These are phyloP conservation scores for Tenthredo notha DNA, from an alignment of 2,888 invertebrate genomes.

Conservation along the genomic window DNA sequence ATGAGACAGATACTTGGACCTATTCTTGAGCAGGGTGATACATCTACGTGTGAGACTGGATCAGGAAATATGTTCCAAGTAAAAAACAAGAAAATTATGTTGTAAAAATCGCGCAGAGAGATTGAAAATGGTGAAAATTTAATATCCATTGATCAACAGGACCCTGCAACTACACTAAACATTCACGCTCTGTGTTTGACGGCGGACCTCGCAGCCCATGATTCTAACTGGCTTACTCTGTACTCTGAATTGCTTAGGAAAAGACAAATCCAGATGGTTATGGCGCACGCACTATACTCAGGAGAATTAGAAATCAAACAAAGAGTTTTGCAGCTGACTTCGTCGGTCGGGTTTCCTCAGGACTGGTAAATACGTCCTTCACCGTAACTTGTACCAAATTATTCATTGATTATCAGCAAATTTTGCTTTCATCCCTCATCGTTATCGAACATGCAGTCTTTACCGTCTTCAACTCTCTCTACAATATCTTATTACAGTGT, in stretches of 20 bases:
- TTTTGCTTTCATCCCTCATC: conserved; percentile 46
- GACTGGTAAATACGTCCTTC: conserved; percentile 70
- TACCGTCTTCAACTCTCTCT: neutral
- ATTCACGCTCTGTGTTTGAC: conserved; percentile 79
- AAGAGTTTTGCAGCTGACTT: conserved; percentile 76
- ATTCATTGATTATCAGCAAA: neutral
- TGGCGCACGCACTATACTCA: conserved; percentile 79
- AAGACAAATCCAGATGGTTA: conserved; percentile 78
- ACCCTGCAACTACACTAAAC: conserved; percentile 78
- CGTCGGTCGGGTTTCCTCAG: conserved; percentile 74
- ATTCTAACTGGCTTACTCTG: conserved; percentile 78
- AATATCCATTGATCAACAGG: conserved; percentile 60
- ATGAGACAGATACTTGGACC: conserved; percentile 77
- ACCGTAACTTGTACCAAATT: neutral
- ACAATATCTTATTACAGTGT: conserved; percentile 60
- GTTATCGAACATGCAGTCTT: neutral
- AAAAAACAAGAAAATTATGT: conserved; percentile 46
- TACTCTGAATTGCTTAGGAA: conserved; percentile 77
- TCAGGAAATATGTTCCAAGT: conserved; percentile 71
- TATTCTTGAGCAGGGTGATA: conserved; percentile 71
- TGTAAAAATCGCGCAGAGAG: conserved; percentile 18
- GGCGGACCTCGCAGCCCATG: conserved; percentile 78
- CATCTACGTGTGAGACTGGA: conserved; percentile 65
- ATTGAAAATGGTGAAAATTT: neutral
- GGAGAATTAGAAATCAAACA: conserved; percentile 77